Evolutionary conservation across 2,113 vertebrate species (phyloP).

Genomic region (Crypturellus undulatus): DNA sequence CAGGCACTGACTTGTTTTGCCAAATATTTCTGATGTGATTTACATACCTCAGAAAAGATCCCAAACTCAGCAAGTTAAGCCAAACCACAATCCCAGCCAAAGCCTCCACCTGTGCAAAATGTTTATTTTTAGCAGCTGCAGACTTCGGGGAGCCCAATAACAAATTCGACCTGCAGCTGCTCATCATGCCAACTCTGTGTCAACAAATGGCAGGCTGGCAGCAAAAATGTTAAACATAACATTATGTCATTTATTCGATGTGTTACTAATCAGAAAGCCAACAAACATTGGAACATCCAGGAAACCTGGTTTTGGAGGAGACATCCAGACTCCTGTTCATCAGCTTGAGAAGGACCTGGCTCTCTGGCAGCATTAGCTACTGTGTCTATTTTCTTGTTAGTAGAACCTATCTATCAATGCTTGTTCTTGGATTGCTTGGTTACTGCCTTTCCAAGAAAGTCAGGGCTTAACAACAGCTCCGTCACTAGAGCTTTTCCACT

Average conservation of each 20-base stretch:
- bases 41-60: conserved; percentile 59
- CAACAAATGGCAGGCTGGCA: conserved; percentile 62
- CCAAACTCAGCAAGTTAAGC: conserved; percentile 56
- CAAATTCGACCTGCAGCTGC: conserved; percentile 59
- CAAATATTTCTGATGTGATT: conserved; percentile 57
- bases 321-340: background rate
- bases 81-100: conserved; percentile 65
- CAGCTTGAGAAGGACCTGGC: background rate
- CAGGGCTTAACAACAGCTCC: background rate
- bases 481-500: background rate
- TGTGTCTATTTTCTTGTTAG: background rate
- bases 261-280: conserved; percentile 6
- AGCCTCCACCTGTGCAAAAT: conserved; percentile 60
- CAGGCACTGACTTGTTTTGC: conserved; percentile 48
- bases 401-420: background rate
- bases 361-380: background rate
- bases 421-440: background rate
- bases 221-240: background rate
- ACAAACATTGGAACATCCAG: background rate
- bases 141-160: conserved; percentile 45
- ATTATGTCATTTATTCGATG: background rate
- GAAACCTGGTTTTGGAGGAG: background rate
- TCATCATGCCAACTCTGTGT: conserved; percentile 30
- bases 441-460: background rate
- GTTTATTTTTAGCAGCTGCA: conserved; percentile 71